Percentiles rank a stretch among this genome's conserved stretches.
Evolutionary conservation across 2,113 vertebrate genomes (phyloP).

Genomic region (Rhynchomys soricoides): DNA sequence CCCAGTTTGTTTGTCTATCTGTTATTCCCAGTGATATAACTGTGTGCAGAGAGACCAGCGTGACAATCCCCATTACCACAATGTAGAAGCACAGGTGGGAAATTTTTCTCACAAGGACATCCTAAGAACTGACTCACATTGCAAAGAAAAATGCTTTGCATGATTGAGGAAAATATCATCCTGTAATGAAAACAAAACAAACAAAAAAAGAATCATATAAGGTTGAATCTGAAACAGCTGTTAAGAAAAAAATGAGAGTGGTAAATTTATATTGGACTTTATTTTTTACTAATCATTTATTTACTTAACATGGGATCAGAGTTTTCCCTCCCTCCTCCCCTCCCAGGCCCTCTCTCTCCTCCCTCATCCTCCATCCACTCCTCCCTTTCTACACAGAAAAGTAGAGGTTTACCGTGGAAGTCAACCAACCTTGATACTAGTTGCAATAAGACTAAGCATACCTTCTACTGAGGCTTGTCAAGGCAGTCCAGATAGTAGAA

Average conservation of each 20-base stretch:
- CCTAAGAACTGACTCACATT: slow-evolving; percentile 10
- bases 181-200: neutral
- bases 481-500: too few species aligned
- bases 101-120: neutral
- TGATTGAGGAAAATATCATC: slow-evolving; percentile 11
- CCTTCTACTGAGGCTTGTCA: too few species aligned
- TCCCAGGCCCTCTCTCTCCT: neutral
- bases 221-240: neutral
- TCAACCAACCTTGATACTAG: too few species aligned
- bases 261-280: neutral
- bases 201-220: neutral
- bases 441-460: too few species aligned
- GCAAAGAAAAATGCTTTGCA: slow-evolving; percentile 20
- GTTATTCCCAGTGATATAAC: slow-evolving; percentile 49
- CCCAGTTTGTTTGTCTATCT: slow-evolving; percentile 37
- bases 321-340: neutral
- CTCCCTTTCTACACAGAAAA: too few species aligned
- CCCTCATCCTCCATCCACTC: too few species aligned
- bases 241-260: neutral
- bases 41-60: neutral
- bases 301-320: too few species aligned
- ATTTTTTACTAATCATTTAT: neutral
- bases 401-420: too few species aligned
- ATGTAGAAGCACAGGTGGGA: slow-evolving; percentile 37
- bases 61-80: slow-evolving; percentile 35